Evolutionary conservation across 2,113 vertebrate genomes (phyloP), one percentile per base, ranked within the genome.

Genomic region (Otocyon megalotis): DNA sequence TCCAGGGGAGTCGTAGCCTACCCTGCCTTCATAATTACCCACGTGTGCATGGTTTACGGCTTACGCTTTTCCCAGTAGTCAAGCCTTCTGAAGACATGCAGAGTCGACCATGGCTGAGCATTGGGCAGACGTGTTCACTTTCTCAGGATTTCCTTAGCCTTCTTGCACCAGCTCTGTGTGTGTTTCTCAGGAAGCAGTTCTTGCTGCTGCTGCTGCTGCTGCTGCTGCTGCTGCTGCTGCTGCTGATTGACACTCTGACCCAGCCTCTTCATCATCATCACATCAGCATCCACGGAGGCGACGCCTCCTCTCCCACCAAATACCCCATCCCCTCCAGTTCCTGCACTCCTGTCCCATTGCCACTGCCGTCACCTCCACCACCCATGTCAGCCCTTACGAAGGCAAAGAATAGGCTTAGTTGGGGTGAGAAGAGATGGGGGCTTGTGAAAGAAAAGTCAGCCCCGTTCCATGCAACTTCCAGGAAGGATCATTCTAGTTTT

Each of bases 21-120:
- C 1, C 0, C 26, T 19, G 11, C n/a, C 15, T 81, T 74, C 28
- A 3, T 30, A 37, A 63, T 48, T 58, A 69, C 32, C 13, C n/a
- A 4, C 0, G 1, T 11, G 48, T 0, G 1, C 30, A 3, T 24
- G 6, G 62, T 14, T 74, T n/a, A 17, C 0, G 9, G 7, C n/a
- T 89, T 71, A 8, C 5, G 16, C n/a, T 71, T 67, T 65, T 13
- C 74, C 63, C 14, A 50, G 30, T 17, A 32, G 4, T 62, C 56
- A 62, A 35, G 37, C 82, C 35, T 17, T n/a, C 17, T 5, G 24
- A 43, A 43, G 43, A 43, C 17, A 0, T 8, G 11, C 0, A 26
- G 53, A 13, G 4, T 0, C 60, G 77, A n/a, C 85, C 19, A 0
- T 0, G 0, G 28, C 0, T 17, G 54, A 54, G 13, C 74, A 5